A percentile compares a stretch with the other conserved stretches of the same genome.
phyloP scores from a whole-genome alignment of 37 sponge, comb jelly and placozoan genomes.

The Chondrosia reniformis region DNA sequence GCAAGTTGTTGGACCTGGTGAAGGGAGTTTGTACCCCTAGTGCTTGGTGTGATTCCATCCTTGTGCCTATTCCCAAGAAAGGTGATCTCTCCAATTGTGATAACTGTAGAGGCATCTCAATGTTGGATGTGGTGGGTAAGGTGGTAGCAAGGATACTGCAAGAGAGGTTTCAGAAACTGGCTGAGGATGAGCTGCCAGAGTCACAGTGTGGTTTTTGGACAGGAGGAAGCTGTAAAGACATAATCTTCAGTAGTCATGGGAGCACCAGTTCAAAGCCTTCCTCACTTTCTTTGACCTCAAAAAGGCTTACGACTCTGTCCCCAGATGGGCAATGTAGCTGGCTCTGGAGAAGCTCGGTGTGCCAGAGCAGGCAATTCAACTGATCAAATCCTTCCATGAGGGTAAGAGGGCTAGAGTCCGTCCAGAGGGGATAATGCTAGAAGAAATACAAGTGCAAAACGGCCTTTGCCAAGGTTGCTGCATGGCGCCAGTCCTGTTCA shows the following conservation, averaged over 20 bases:
- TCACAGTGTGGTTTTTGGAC: constrained; percentile 16
- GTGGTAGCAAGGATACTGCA: constrained; percentile 13
- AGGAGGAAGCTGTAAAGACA: not conserved
- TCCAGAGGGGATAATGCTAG: not conserved
- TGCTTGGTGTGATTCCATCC: not conserved
- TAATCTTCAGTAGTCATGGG: constrained; percentile 12
- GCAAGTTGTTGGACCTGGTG: constrained; percentile 12
- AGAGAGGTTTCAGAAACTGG: constrained; percentile 21
- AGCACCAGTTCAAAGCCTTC: constrained; percentile 14
- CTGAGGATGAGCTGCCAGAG: constrained; percentile 22
- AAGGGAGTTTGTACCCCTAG: not conserved
- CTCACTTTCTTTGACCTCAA: constrained; percentile 3
- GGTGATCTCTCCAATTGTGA: constrained; percentile 11
- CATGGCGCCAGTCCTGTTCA: constrained; percentile 15
- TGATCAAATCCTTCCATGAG: constrained; percentile 13
- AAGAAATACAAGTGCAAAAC: not conserved
- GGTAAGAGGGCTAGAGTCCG: not conserved
- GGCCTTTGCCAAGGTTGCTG: constrained; percentile 5
- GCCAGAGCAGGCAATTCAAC: not conserved
- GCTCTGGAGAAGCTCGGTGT: constrained; percentile 24
- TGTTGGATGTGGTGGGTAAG: constrained; percentile 21
- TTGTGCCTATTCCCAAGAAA: constrained; percentile 20
- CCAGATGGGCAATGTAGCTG: constrained; percentile 17
- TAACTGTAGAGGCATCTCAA: constrained; percentile 10
- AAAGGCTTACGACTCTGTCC: constrained; percentile 21